Conservation (phyloP, 2,888 invertebrate genomes). For the Plebejus melissa region DNA sequence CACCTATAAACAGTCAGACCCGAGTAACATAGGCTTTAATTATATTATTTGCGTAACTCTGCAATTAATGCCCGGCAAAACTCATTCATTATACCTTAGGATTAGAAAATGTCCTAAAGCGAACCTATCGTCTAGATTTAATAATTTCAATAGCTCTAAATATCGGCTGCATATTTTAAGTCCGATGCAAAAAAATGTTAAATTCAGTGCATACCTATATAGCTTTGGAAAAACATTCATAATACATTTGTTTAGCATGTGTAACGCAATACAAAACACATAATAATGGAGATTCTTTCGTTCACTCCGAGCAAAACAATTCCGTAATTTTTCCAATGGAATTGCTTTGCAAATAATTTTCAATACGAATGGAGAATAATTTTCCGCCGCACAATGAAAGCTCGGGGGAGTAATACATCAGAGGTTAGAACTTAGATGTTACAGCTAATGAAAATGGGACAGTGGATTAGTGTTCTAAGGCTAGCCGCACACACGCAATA, state of each 20-base stretch:
- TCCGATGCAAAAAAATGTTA: background rate
- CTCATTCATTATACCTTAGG: background rate
- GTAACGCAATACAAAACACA: background rate
- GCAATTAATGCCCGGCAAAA: too few relatives aligned
- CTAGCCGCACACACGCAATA: too few relatives aligned
- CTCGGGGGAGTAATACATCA: constrained; percentile 22
- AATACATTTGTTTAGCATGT: background rate
- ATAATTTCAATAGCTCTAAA: too few relatives aligned
- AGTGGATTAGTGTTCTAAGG: background rate
- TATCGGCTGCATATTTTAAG: too few relatives aligned
- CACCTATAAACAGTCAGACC: too few relatives aligned
- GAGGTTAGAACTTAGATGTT: constrained; percentile 26
- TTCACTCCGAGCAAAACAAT: constrained; percentile 1
- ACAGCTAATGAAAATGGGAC: constrained; percentile 22
- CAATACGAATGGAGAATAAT: constrained; percentile 23
- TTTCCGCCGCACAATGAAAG: constrained; percentile 18
- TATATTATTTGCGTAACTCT: too few relatives aligned
- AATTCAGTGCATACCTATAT: background rate
- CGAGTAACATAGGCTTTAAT: too few relatives aligned
- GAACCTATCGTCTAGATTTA: background rate
- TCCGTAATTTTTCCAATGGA: constrained; percentile 9
- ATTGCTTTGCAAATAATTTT: constrained; percentile 17
- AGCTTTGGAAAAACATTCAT: background rate
- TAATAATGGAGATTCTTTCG: constrained; percentile 14
- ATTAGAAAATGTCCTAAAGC: background rate